Evolutionary conservation across 2,797 vertebrate species (phyloP).

Genomic region (Notolabrus celidotus): DNA sequence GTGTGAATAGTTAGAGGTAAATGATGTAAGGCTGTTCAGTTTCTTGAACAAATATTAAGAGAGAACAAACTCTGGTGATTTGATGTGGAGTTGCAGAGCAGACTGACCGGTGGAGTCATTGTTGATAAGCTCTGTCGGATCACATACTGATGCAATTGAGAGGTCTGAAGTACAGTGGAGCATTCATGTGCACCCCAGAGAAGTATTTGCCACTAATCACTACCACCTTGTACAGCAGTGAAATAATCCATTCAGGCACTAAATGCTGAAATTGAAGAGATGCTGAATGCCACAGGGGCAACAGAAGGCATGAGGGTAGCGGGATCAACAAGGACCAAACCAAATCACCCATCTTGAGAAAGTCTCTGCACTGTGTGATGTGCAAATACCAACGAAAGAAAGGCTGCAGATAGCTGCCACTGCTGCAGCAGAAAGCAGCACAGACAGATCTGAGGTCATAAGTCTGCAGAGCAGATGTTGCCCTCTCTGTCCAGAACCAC

Average conservation of each 20-base stretch:
- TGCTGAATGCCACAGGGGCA: constrained; percentile 40
- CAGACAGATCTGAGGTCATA: constrained; percentile 62
- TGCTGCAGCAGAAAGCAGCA: constrained; percentile 53
- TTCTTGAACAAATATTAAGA: neutral
- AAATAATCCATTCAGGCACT: constrained; percentile 54
- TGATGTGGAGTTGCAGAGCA: constrained; percentile 21
- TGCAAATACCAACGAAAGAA: constrained; percentile 38
- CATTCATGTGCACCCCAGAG: constrained; percentile 51
- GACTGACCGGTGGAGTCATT: constrained; percentile 16
- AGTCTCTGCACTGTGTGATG: constrained; percentile 31
- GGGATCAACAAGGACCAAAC: constrained; percentile 30
- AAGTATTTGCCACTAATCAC: constrained; percentile 66
- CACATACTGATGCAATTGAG: constrained; percentile 60
- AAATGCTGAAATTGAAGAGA: constrained; percentile 51
- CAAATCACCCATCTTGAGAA: constrained; percentile 19
- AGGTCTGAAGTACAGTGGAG: constrained; percentile 54
- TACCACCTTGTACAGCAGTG: constrained; percentile 63
- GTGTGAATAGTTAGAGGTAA: neutral
- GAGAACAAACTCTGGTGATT: constrained; percentile 9
- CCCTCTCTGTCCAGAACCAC: constrained; percentile 53
- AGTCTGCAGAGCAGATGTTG: constrained; percentile 79
- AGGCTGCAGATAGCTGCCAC: constrained; percentile 57
- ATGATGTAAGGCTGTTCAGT: constrained; percentile 7
- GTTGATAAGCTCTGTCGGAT: constrained; percentile 48
- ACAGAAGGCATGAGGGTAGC: constrained; percentile 17